Evolutionary conservation across 2,113 vertebrate species (phyloP), one percentile per base, ranked within the genome.

Genomic region (Lycaon pictus): DNA sequence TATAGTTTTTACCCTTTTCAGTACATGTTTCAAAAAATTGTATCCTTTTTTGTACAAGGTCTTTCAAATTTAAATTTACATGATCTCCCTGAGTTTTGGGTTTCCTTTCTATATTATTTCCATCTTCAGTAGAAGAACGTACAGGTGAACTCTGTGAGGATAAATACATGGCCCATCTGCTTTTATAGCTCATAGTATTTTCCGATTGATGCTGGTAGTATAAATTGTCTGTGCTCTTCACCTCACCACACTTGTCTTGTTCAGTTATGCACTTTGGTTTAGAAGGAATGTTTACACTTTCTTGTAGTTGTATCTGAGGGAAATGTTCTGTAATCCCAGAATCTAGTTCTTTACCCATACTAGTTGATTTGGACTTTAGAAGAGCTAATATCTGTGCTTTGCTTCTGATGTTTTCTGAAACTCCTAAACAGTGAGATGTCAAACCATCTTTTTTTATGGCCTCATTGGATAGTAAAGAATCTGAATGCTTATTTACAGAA

Each of bases 381-480:
- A 99, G 98, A 87, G 99, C 98, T 80, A 99, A 83, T 90, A 99
- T 99, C 94, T 98, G 98, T 79, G 98, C 98, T 65, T 98, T 99
- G 97, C 98, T 99, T 95, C 99, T 98, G 96, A 98, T 87, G 29
- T 96, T 98, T 32, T 98, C 98, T 35, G 98, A 97, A 90, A 90
- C 88, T 32, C 88, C 53, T 37, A 5, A 0, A 0, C 0, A 56
- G 32, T 9, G 74, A 3, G 58, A 74, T n/a, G 65, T 1, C 51
- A 76, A 65, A 63, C 8, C 11, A 5, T 77, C 11, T 79, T 95
- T 43, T 88, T 71, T 56, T 22, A 2, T 0, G 0, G 62, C 20
- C 11, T 83, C 90, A 20, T 12, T 3, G 5, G 69, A 15, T 23
- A 92, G 29, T 48, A 90, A 80, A 95, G 92, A 53, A 35, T 56